Conservation (phyloP, 2,113 vertebrate species). For the Tenrec ecaudatus region DNA sequence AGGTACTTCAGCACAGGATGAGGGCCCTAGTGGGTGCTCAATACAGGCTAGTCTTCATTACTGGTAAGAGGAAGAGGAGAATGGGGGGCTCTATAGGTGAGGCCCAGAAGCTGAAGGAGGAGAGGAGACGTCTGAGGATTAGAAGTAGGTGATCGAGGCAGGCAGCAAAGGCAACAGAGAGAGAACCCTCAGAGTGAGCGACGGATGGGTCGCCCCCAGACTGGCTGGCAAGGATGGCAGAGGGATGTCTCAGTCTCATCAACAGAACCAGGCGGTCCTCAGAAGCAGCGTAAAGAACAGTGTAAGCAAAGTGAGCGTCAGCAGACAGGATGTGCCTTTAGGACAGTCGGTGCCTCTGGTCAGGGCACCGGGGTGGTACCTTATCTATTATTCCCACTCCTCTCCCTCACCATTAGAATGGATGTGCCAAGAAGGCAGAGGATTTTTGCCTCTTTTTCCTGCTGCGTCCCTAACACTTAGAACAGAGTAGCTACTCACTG, state of each 20-base stretch:
- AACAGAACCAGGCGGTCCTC: neutral
- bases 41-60: neutral
- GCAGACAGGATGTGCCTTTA: neutral
- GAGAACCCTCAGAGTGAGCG: neutral
- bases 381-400: no score
- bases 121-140: neutral
- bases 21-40: neutral
- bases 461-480: no score
- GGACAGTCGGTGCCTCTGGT: neutral
- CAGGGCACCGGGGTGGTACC: neutral
- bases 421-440: no score
- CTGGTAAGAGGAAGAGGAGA: neutral
- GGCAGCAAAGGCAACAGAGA: neutral
- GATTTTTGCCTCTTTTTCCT: no score
- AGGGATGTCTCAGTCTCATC: neutral
- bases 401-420: no score
- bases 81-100: neutral
- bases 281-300: neutral
- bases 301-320: neutral
- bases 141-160: neutral
- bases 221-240: neutral
- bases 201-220: neutral
- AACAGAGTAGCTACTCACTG: no score
- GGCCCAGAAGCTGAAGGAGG: neutral
- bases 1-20: neutral